These are phyloP conservation scores for Cydia pomonella DNA, from an alignment of 1,140 invertebrate genomes.

Conservation along the genomic window DNA sequence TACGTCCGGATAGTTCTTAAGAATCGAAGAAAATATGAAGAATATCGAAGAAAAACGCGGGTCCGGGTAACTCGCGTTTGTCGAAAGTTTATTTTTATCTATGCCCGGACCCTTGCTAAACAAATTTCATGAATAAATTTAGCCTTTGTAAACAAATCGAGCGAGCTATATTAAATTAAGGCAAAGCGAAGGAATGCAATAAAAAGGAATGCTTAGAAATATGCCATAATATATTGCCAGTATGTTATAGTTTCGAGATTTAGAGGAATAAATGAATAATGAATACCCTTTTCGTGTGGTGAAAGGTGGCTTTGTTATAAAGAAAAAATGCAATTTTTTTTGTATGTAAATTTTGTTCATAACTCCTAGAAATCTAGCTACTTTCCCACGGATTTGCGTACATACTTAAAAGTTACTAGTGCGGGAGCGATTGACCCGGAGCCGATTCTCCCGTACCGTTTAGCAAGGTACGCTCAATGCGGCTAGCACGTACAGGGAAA, in stretches of 20 bases:
- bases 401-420: no score
- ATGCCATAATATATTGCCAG: slow-evolving; percentile 18
- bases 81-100: slow-evolving; percentile 62
- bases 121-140: slow-evolving; percentile 79
- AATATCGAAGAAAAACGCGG: slow-evolving; percentile 46
- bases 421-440: no score
- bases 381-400: no score
- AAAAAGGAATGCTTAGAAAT: slow-evolving; percentile 25
- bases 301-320: background rate
- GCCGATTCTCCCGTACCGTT: no score
- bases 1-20: background rate
- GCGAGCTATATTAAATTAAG: slow-evolving; percentile 71
- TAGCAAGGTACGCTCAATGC: no score
- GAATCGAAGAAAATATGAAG: slow-evolving; percentile 44
- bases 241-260: background rate
- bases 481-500: no score
- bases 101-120: slow-evolving; percentile 55
- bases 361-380: no score
- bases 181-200: slow-evolving; percentile 39
- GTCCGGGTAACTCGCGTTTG: slow-evolving; percentile 58
- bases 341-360: no score
- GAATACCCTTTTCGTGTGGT: background rate
- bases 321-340: no score
- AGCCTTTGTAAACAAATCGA: slow-evolving; percentile 78
- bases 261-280: background rate